Base-by-base conservation (phyloP, 2,888 invertebrate genomes). In the Pyrocoelia pectoralis region DNA sequence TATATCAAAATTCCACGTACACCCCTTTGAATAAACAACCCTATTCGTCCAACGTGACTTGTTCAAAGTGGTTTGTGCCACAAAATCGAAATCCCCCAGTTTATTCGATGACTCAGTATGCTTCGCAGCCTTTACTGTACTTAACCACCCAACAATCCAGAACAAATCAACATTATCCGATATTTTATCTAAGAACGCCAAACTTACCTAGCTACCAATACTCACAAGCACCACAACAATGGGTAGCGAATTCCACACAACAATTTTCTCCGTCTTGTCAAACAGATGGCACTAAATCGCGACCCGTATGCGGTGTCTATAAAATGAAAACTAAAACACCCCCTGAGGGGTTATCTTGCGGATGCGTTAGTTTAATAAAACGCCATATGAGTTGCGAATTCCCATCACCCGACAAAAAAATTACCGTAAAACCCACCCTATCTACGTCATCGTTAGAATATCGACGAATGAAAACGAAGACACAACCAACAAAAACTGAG, bases 251-350 rank as follows among this genome's bases (percentile, higher is more conserved):
- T n/a, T 8, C 33, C 10, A 33, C 10, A 4, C 33, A 33, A n/a
- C 33, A 24, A 6, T 24, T 24, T 24, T 24, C 24, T 6, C 6
- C 24, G n/a, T n/a, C n/a, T n/a, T n/a, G n/a, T n/a, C n/a, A n/a
- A n/a, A n/a, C n/a, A n/a, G n/a, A n/a, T n/a, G n/a, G n/a, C n/a
- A n/a, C n/a, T n/a, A n/a, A n/a, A n/a, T n/a, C n/a, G n/a, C n/a
- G n/a, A n/a, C n/a, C n/a, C n/a, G n/a, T n/a, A 24, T 24, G 24
- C 24, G 24, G 3, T 6, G 24, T 3, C 3, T 5, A 24, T 24
- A 50, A 55, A 51, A 43, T 38, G 1, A 49, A 63, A 49, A 63
- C 53, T 33, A 56, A 55, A 62, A 60, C 68, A 14, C 57, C 66
- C 6, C 24, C 24, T n/a, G 61, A 65, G 9, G 53, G 13, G 2